Conservation (phyloP, 2,113 vertebrate genomes). For the Myanophis thanlyinensis region DNA sequence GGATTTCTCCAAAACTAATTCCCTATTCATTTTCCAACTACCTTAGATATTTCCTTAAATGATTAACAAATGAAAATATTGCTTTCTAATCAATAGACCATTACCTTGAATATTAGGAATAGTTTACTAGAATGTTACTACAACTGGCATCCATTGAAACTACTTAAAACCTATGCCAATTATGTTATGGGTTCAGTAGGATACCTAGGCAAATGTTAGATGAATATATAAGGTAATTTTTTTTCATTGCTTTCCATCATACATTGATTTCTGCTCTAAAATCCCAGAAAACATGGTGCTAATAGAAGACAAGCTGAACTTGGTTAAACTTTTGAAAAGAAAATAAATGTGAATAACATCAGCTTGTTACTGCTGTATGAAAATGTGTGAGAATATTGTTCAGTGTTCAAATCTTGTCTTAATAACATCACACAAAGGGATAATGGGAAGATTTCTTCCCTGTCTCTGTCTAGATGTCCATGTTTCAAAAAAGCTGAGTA, state of each 20-base stretch:
- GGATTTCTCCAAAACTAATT: background rate
- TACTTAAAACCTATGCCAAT: background rate
- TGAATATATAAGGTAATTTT: background rate
- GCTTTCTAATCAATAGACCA: background rate
- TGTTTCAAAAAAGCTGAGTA: slow-evolving; percentile 13
- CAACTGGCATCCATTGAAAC: background rate
- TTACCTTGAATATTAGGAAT: background rate
- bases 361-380: background rate
- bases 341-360: background rate
- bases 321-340: background rate
- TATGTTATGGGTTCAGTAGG: too few species aligned
- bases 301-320: background rate
- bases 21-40: background rate
- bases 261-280: background rate
- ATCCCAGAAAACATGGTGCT: background rate
- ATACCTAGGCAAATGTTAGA: background rate
- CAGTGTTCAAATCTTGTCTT: background rate
- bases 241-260: background rate
- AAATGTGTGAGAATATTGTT: background rate
- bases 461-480: background rate
- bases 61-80: background rate
- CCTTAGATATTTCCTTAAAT: background rate
- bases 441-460: background rate
- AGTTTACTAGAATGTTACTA: background rate
- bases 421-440: background rate